A percentile compares a stretch with the other conserved stretches of the same genome.
Evolutionary conservation across 2,888 invertebrate species (phyloP).

Genomic region (Arrhopalites spinosus): DNA sequence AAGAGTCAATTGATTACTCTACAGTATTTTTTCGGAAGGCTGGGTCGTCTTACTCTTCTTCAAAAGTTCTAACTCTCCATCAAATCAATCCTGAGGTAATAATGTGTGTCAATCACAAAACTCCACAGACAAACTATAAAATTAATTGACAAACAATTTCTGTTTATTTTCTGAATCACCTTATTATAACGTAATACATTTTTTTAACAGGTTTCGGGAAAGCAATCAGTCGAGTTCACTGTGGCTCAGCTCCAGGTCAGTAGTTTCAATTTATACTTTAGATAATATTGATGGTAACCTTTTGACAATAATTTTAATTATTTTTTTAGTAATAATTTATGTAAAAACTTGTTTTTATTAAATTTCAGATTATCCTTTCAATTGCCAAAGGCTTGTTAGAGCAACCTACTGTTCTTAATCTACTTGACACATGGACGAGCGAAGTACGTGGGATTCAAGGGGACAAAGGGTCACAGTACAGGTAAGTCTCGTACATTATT

Average conservation of each 20-base stretch:
- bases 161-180: too few relatives aligned
- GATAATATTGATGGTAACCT: too few relatives aligned
- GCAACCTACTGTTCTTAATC: constrained; percentile 36
- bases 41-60: constrained; percentile 53
- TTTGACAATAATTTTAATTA: too few relatives aligned
- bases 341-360: not conserved
- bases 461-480: constrained; percentile 48
- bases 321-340: too few relatives aligned
- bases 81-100: too few relatives aligned
- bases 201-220: too few relatives aligned
- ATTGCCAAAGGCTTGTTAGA: constrained; percentile 14
- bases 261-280: constrained; percentile 18
- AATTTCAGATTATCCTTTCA: constrained; percentile 6
- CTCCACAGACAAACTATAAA: too few relatives aligned
- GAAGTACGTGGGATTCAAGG: constrained; percentile 50
- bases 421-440: constrained; percentile 50
- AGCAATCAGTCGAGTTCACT: constrained; percentile 68
- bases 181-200: too few relatives aligned
- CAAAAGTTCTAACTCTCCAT: too few relatives aligned
- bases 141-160: too few relatives aligned
- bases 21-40: constrained; percentile 54
- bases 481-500: constrained; percentile 28
- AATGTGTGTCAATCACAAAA: too few relatives aligned
- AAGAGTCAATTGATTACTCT: constrained; percentile 51
- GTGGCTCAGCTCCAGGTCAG: constrained; percentile 72